Conservation (phyloP, 2,888 invertebrate species). For the Diadromus collaris region DNA sequence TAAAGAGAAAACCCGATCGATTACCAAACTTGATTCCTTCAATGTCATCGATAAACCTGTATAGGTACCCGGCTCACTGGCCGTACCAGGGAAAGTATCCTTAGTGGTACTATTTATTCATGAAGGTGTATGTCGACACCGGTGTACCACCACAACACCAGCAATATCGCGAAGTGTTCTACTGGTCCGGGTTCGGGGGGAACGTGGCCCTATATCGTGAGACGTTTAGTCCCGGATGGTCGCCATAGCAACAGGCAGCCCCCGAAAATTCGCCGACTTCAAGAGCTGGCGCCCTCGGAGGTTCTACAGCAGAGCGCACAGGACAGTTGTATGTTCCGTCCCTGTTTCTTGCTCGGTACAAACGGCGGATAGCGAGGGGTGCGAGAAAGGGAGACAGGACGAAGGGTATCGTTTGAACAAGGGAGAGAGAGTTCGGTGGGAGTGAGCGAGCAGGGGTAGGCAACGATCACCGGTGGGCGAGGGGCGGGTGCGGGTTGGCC, state of each 20-base stretch:
- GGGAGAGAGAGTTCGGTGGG: slow-evolving; percentile 37
- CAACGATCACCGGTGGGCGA: slow-evolving; percentile 40
- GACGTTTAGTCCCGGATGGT: slow-evolving; percentile 78
- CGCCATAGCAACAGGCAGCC: slow-evolving; percentile 79
- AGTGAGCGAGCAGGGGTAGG: slow-evolving; percentile 28
- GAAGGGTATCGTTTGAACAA: slow-evolving; percentile 38
- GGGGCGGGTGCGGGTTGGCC: slow-evolving; percentile 40
- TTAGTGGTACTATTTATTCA: background rate
- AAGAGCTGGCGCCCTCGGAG: slow-evolving; percentile 59
- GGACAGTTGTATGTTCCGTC: slow-evolving; percentile 45
- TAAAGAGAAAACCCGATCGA: slow-evolving; percentile 3
- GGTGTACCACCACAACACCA: slow-evolving; percentile 51
- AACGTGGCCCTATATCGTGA: slow-evolving; percentile 66
- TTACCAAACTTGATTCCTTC: slow-evolving; percentile 19
- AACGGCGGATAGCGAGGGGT: slow-evolving; percentile 1
- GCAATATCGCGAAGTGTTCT: slow-evolving; percentile 70
- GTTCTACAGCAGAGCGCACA: slow-evolving; percentile 37
- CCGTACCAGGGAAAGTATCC: background rate
- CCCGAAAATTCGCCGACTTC: slow-evolving; percentile 75
- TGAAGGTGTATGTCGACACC: background rate
- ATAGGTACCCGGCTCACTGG: background rate
- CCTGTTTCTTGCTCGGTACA: slow-evolving; percentile 38
- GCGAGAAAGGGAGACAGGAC: slow-evolving; percentile 22
- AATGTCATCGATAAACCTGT: slow-evolving; percentile 1
- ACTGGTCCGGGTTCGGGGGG: slow-evolving; percentile 63